phyloP scores from a whole-genome alignment of 1,140 invertebrate species.

The Odontomachus brunneus region DNA sequence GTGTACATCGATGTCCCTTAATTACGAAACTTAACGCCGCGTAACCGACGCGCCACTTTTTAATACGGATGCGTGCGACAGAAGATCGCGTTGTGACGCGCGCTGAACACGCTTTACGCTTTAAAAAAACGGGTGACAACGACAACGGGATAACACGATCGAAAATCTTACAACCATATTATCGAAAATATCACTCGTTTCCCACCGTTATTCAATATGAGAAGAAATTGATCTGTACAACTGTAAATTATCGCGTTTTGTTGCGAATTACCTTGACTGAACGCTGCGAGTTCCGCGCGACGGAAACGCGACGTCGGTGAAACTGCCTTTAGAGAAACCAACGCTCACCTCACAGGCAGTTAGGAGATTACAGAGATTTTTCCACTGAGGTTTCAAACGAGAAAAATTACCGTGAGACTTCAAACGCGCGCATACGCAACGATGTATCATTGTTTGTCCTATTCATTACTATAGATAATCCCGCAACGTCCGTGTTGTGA shows the following conservation, averaged over 20 bases:
- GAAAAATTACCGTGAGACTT: constrained; percentile 26
- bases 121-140: background rate
- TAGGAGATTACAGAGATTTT: constrained; percentile 11
- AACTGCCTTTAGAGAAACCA: constrained; percentile 20
- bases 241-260: too few relatives aligned
- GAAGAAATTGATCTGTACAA: too few relatives aligned
- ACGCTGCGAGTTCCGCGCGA: background rate
- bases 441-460: constrained; percentile 17
- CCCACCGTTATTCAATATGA: too few relatives aligned
- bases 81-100: background rate
- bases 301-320: background rate
- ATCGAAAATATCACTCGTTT: too few relatives aligned
- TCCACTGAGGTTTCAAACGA: background rate
- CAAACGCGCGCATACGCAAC: constrained; percentile 28
- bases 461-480: background rate
- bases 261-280: background rate
- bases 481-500: background rate
- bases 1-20: constrained; percentile 15
- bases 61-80: background rate
- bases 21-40: constrained; percentile 19
- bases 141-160: too few relatives aligned
- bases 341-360: background rate
- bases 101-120: background rate
- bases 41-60: constrained; percentile 41
- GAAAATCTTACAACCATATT: too few relatives aligned